phyloP scores from a whole-genome alignment of 2,888 invertebrate species.

The Plebejus anna region DNA sequence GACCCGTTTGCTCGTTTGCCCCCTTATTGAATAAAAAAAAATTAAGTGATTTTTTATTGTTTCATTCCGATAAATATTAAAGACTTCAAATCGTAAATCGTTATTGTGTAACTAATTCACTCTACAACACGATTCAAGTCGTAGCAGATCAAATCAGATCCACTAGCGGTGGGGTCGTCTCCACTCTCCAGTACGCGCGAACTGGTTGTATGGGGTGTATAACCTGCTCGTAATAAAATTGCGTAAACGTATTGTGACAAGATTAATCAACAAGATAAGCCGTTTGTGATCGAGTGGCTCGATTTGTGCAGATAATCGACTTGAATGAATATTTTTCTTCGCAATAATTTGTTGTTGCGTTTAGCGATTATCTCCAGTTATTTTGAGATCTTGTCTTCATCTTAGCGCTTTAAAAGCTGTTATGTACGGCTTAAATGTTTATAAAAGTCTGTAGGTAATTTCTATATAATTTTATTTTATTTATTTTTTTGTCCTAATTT shows the following conservation, averaged over 20 bases:
- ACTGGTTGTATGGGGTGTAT: constrained; percentile 32
- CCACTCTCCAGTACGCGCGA: neutral
- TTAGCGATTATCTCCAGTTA: constrained; percentile 10
- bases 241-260: constrained; percentile 39
- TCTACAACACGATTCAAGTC: neutral
- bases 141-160: constrained; percentile 9
- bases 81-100: neutral
- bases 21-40: too few relatives aligned
- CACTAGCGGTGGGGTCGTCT: neutral
- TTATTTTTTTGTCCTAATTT: neutral
- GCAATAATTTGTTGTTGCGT: constrained; percentile 25
- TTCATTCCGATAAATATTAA: neutral
- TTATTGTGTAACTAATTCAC: neutral
- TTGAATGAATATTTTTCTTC: constrained; percentile 18
- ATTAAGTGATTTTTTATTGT: neutral
- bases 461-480: neutral
- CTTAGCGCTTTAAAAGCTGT: neutral
- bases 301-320: constrained; percentile 18
- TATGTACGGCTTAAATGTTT: neutral
- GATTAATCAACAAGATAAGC: constrained; percentile 39
- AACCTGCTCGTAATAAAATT: constrained; percentile 39
- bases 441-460: neutral
- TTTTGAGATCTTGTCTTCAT: constrained; percentile 11
- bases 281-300: constrained; percentile 33
- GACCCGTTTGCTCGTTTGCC: too few relatives aligned